Percentiles rank a stretch among this genome's conserved stretches.
phyloP scores from a whole-genome alignment of 2,113 vertebrate genomes.

The Arizona elegans region DNA sequence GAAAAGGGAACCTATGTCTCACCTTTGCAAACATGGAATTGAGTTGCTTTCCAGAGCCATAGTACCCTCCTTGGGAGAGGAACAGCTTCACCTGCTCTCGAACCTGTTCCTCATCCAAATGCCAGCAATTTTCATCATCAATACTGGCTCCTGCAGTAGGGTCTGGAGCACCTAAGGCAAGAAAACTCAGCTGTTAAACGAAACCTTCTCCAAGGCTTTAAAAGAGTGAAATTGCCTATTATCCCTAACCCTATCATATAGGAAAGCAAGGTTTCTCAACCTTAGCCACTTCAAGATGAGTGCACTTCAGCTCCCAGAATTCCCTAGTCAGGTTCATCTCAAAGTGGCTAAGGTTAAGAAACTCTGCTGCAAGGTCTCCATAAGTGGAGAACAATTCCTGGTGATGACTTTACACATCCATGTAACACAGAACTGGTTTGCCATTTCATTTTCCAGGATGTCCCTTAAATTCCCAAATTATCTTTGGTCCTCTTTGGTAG shows the following conservation, averaged over 20 bases:
- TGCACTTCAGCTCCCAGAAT: not conserved
- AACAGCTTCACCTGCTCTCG: conserved; percentile 98
- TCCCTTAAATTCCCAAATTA: not conserved
- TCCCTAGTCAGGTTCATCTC: not conserved
- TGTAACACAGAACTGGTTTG: not conserved
- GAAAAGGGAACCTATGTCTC: conserved; percentile 47
- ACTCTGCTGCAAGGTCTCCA: not conserved
- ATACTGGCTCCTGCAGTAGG: conserved; percentile 97
- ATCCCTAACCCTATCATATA: not conserved
- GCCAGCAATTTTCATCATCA: conserved; percentile 98
- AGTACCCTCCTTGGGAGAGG: conserved; percentile 97
- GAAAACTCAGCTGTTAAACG: conserved; percentile 4
- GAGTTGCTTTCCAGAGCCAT: conserved; percentile 96
- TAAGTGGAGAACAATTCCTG: not conserved
- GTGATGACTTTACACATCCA: not conserved
- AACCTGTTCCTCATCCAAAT: conserved; percentile 97
- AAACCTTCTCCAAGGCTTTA: not conserved
- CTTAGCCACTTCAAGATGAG: not conserved
- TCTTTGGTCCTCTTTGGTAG: not conserved
- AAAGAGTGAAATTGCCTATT: not conserved
- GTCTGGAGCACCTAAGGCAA: conserved; percentile 86
- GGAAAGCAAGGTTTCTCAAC: not conserved
- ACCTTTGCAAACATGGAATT: conserved; percentile 99
- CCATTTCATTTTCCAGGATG: not conserved
- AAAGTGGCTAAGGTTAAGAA: not conserved